Base-by-base conservation (phyloP, 2,888 invertebrate genomes). In the Dasysyrphus tricinctus region DNA sequence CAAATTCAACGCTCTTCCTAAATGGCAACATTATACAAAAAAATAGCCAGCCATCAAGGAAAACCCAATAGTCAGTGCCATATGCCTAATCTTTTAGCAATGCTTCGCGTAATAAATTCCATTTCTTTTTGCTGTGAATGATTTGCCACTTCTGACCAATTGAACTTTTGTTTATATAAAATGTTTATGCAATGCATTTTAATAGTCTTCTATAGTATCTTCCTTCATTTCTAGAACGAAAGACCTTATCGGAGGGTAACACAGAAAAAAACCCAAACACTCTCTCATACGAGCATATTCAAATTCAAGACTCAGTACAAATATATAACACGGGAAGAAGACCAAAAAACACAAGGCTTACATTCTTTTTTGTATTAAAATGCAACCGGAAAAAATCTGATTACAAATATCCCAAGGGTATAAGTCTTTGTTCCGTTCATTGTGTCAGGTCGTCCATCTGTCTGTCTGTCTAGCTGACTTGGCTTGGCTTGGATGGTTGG, bases 361-460 rank as follows among this genome's bases (percentile, higher is more conserved):
- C 70, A 70, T 70, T 69, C 24, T 24, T 24, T 24, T 24, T 24
- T 24, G 3, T 85, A 81, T 85, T 85, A 81, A 78, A 81, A 85
- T 85, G 85, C 80, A 85, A 80, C 85, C 80, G 85, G 80, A 85
- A 80, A 85, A 74, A 85, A 85, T 80, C 85, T 74, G 85, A 85
- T 85, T 85, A 81, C 85, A 85, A 85, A 81, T 56, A 85, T 80
- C 84, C 76, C 73, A 44, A 24, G 47, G 80, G 76, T 34, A 82
- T 59, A 24, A 63, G 54, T 19, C 24, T 65, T 11, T 63, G 63
- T 44, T 63, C 47, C 51, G 49, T 57, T 65, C 54, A 59, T 49
- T 65, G 65, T 65, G 61, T 42, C 14, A 9, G 24, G 54, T 16
- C 51, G 42, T 65, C 72, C 32, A 59, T 75, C 39, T 39, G 74